Evolutionary conservation across 2,797 vertebrate genomes (phyloP).

Genomic region (Echiichthys vipera): DNA sequence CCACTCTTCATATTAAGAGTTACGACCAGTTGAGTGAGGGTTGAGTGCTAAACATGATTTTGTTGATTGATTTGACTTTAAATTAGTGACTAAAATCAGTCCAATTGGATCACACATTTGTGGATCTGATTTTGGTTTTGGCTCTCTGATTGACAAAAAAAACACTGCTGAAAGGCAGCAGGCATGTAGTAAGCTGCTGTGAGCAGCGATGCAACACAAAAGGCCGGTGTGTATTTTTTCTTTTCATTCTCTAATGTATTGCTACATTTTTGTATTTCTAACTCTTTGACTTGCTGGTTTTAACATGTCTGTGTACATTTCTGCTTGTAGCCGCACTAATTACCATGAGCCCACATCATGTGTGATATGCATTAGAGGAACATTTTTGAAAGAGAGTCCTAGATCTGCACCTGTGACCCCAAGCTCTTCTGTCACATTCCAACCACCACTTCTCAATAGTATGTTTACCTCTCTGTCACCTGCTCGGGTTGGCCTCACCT

Average conservation of each 20-base stretch:
- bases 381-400: conserved; percentile 6
- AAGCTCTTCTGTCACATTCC: conserved; percentile 42
- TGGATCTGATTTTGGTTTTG: background rate
- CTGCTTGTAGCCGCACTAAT: background rate
- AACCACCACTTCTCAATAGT: conserved; percentile 21
- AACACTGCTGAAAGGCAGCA: conserved; percentile 4
- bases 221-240: conserved; percentile 11
- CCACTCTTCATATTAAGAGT: background rate
- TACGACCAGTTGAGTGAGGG: background rate
- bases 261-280: no score
- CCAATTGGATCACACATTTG: background rate
- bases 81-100: background rate
- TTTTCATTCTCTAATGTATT: conserved; percentile 1
- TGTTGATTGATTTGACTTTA: background rate
- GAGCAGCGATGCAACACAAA: background rate
- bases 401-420: conserved; percentile 31
- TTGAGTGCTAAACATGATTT: background rate
- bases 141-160: background rate
- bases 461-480: conserved; percentile 52
- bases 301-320: background rate
- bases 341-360: background rate
- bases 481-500: conserved; percentile 58
- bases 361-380: background rate
- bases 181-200: background rate
- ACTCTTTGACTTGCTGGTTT: conserved; percentile 1